phyloP scores from a whole-genome alignment of 2,888 invertebrate species.

The Allolobophora icterica region DNA sequence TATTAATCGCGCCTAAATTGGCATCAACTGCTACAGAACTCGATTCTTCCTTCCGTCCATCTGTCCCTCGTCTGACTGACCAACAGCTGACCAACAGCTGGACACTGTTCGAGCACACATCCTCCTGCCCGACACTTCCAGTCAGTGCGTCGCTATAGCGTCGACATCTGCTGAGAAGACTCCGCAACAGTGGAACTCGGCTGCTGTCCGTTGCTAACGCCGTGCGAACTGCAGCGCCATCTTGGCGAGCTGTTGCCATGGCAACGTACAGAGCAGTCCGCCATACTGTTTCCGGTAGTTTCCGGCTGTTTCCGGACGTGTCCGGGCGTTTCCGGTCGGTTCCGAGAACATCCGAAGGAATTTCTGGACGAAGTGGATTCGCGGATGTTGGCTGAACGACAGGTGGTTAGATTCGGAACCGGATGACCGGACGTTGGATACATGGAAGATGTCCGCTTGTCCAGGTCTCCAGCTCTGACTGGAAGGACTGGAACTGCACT shows the following conservation, averaged over 20 bases:
- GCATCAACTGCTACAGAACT: no score
- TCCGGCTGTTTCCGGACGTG: background rate
- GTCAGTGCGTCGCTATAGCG: background rate
- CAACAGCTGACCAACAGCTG: background rate
- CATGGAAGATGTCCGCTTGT: conserved; percentile 8
- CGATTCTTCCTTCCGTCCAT: background rate
- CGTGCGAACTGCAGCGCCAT: conserved; percentile 11
- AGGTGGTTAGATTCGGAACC: background rate
- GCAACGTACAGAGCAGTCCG: background rate
- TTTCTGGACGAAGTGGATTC: background rate
- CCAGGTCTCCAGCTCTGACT: background rate
- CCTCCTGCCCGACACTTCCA: background rate
- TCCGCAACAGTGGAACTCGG: background rate
- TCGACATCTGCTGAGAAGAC: background rate
- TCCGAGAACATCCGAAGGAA: background rate
- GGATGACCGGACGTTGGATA: background rate
- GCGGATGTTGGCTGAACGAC: background rate
- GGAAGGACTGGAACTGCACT: background rate
- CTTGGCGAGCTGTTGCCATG: background rate
- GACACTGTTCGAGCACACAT: background rate
- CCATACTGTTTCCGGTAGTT: background rate
- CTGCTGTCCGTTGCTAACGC: background rate
- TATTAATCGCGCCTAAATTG: background rate
- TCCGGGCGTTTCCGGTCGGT: background rate
- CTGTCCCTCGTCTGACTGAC: background rate